Evolutionary conservation across 1,140 invertebrate species (phyloP), one percentile per base, ranked within the genome.

Genomic region (Penaeus vannamei): DNA sequence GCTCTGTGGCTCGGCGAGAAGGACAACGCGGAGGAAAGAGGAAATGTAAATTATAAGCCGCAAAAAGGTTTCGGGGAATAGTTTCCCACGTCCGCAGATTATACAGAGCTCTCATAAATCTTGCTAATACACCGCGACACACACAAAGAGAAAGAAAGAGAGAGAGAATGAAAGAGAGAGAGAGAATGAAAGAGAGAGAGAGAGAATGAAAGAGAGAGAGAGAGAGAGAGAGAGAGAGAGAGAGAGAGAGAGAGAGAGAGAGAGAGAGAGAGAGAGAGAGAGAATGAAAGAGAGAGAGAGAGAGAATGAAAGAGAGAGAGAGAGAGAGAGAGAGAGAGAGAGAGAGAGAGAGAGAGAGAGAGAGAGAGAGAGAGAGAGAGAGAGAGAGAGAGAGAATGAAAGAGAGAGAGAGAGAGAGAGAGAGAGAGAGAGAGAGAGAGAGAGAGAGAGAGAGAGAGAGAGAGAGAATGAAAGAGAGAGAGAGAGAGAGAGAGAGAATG

Each of bases 371-470:
- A n/a, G n/a, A n/a, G n/a, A n/a, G n/a, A n/a, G n/a, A n/a, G 59
- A 83, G 22, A 23, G 53, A 53, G 10, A 53, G 59, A 53, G 26
- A 82, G 36, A 82, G 17, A 59, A 29, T 62, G 23, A 32, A 32
- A 59, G 53, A 59, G 60, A 60, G 0, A 23, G 81, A 60, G 22
- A 60, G 81, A n/a, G 8, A 61, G 17, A 83, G 46, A 60, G 59
- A 61, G 5, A 61, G 83, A 84, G 36, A 76, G 72, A 76, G 72
- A 76, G 72, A 76, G 26, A 76, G 72, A 76, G 72, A 76, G 72
- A 76, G 72, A 76, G 26, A 76, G 72, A 76, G 72, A 76, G 72
- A 76, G 26, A 76, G 72, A 76, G 72, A 76, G 69, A 76, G 26
- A 76, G 69, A 76, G 69, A 76, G 69, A 76, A n/a, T n/a, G 26